phyloP scores from a whole-genome alignment of 2,113 vertebrate species.

The Chloroceryle aenea region DNA sequence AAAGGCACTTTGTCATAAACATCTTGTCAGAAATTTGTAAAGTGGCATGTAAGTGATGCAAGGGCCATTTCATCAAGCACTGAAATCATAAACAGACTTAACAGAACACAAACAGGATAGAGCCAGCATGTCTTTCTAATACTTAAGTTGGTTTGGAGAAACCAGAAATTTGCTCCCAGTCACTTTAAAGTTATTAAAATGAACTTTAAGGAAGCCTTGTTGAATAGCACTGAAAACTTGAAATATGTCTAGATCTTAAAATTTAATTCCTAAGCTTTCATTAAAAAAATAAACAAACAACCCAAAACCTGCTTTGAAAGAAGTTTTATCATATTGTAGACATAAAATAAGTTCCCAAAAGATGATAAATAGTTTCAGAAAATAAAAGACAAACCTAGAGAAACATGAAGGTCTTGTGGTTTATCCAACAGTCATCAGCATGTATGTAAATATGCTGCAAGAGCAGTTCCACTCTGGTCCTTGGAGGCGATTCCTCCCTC shows the following conservation, averaged over 20 bases:
- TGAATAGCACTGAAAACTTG: background rate
- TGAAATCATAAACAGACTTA: background rate
- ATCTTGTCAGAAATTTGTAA: background rate
- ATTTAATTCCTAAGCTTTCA: background rate
- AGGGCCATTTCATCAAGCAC: background rate
- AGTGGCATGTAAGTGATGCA: background rate
- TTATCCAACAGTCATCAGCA: background rate
- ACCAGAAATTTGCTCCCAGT: slow-evolving; percentile 1
- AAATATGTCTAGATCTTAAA: background rate
- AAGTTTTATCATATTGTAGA: background rate
- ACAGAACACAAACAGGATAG: background rate
- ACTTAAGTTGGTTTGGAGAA: background rate
- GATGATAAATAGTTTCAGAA: background rate
- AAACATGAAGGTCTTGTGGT: background rate
- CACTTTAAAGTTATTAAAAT: slow-evolving; percentile 12
- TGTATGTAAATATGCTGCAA: background rate
- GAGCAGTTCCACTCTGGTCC: background rate
- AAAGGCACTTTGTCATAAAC: background rate
- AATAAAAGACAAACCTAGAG: background rate
- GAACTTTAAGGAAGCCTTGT: background rate
- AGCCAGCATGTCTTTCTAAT: background rate
- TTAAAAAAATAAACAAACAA: background rate
- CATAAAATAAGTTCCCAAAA: background rate
- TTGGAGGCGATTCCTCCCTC: background rate
- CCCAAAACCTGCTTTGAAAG: background rate